Evolutionary conservation across 2,797 vertebrate genomes (phyloP), one percentile per base, ranked within the genome.

Genomic region (Anas acuta): DNA sequence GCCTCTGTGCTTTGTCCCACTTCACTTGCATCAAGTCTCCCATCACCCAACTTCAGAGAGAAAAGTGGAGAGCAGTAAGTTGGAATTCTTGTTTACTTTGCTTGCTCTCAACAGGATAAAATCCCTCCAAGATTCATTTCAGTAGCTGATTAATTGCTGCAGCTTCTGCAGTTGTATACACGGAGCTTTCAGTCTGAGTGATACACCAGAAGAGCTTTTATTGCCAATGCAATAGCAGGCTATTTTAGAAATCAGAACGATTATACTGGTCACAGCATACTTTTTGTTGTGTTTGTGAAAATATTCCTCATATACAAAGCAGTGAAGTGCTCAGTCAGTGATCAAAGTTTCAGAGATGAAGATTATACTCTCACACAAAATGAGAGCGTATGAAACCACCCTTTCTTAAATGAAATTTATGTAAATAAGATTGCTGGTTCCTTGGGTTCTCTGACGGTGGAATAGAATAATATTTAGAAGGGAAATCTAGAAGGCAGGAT

Each of bases 321-420:
- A 93, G 86, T 89, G 67, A 82, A 90, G 83, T 67, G 56, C 49
- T 90, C 61, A 58, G 75, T 37, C 43, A 57, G 66, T 25, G 64
- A 86, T 89, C 67, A 84, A 32, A 89, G 28, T 66, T 71, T 87
- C 39, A 30, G 70, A 73, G 53, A 60, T 65, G 61, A 71, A 61
- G 75, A 83, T 87, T 82, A 73, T 26, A 14, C 15, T 73, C 43
- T 43, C 54, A 51, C 62, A 84, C 39, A 47, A 61, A 39, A 54
- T 21, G 25, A 28, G 25, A 53, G 47, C 25, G 60, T 77, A 25
- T 61, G 67, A 94, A 93, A 61, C 35, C 13, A 80, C 8, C 8
- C 37, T 53, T 75, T 66, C 58, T 81, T 72, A 85, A 85, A 85
- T 82, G 53, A 84, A 87, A 93, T 85, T 85, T 83, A 80, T 89